Conservation (phyloP, 2,888 invertebrate genomes). For the Meteorus colon region DNA sequence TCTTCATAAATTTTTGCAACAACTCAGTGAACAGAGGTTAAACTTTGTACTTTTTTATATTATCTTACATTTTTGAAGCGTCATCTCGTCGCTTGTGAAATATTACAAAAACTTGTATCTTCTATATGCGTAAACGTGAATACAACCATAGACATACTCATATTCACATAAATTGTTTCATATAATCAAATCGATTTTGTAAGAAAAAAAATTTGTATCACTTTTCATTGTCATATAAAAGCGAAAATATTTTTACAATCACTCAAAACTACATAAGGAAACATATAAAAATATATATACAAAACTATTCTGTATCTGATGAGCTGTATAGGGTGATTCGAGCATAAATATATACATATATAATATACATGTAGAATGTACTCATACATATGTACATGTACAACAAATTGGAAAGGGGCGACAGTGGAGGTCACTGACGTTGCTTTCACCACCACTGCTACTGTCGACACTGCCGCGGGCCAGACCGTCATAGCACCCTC, state of each 20-base stretch:
- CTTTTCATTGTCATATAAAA: slow-evolving; percentile 5
- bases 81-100: slow-evolving; percentile 2
- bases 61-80: slow-evolving; percentile 14
- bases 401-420: slow-evolving; percentile 32
- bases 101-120: neutral
- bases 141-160: too few species aligned
- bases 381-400: neutral
- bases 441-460: slow-evolving; percentile 39
- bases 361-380: neutral
- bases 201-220: neutral
- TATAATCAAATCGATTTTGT: neutral
- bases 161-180: too few species aligned
- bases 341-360: neutral
- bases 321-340: slow-evolving; percentile 5
- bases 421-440: slow-evolving; percentile 50
- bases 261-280: slow-evolving; percentile 11
- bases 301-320: neutral
- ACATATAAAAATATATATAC: neutral
- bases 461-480: slow-evolving; percentile 63
- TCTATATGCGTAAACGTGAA: neutral
- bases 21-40: neutral
- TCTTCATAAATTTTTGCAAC: slow-evolving; percentile 1
- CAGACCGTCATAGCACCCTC: slow-evolving; percentile 61
- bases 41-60: slow-evolving; percentile 3
- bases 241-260: neutral